Evolutionary conservation across 2,797 vertebrate genomes (phyloP).

Genomic region (Notolepis coatsorum): DNA sequence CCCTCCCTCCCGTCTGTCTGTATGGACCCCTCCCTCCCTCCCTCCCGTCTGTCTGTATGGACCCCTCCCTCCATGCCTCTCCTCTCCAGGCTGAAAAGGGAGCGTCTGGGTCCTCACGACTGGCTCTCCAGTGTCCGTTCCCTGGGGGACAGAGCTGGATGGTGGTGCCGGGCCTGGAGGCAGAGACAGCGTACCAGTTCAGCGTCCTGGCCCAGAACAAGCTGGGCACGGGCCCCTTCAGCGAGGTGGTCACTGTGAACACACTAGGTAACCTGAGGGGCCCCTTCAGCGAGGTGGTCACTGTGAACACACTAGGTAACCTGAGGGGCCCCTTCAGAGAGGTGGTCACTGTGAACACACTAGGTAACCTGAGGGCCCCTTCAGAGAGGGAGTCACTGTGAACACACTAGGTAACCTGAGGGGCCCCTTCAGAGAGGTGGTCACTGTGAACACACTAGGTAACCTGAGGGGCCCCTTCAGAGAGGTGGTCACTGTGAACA

Average conservation of each 20-base stretch:
- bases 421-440: too few relatives aligned
- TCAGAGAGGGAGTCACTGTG: too few relatives aligned
- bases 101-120: slow-evolving; percentile 87
- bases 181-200: slow-evolving; percentile 93
- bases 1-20: neutral
- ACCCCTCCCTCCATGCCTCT: slow-evolving; percentile 7
- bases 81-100: slow-evolving; percentile 86
- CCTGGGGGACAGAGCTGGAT: slow-evolving; percentile 85
- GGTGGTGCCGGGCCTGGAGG: slow-evolving; percentile 88
- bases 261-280: slow-evolving; percentile 90
- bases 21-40: neutral
- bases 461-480: too few relatives aligned
- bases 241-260: slow-evolving; percentile 92
- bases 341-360: too few relatives aligned
- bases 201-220: slow-evolving; percentile 96
- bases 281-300: too few relatives aligned
- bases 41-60: slow-evolving; percentile 13
- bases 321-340: too few relatives aligned
- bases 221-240: slow-evolving; percentile 95
- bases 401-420: too few relatives aligned
- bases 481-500: too few relatives aligned
- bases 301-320: too few relatives aligned
- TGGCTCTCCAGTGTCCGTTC: slow-evolving; percentile 90
- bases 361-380: too few relatives aligned
- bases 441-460: too few relatives aligned